phyloP scores from a whole-genome alignment of 2,113 vertebrate species.

The Hydrochoerus hydrochaeris region DNA sequence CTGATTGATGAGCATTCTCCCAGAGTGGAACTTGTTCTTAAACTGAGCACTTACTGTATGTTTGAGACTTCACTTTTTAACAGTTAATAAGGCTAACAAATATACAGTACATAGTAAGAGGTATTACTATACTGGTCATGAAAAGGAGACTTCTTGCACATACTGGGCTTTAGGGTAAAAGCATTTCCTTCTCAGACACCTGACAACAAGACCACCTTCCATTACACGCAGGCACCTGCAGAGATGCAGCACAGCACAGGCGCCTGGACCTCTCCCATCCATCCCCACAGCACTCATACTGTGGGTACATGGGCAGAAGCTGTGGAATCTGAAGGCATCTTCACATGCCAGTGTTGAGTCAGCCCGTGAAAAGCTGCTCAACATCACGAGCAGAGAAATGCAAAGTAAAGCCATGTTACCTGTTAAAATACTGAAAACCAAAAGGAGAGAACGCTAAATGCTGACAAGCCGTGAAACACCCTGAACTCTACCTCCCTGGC shows the following conservation, averaged over 20 bases:
- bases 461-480: neutral
- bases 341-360: neutral
- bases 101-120: neutral
- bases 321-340: neutral
- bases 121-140: neutral
- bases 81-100: neutral
- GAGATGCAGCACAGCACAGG: rapidly evolving
- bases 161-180: neutral
- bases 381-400: neutral
- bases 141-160: neutral
- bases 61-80: neutral
- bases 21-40: neutral
- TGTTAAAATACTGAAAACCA: neutral
- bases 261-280: neutral
- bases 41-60: neutral
- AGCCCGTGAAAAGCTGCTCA: neutral
- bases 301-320: neutral
- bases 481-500: neutral
- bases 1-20: neutral
- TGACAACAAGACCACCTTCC: too few relatives aligned
- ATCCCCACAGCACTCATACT: neutral
- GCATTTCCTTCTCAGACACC: neutral
- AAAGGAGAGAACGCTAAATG: neutral
- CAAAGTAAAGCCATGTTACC: neutral
- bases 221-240: neutral